Base-by-base conservation (phyloP, 30 jellyfish, hydroid and myxozoan genomes). In the Nemopilema nomurai region DNA sequence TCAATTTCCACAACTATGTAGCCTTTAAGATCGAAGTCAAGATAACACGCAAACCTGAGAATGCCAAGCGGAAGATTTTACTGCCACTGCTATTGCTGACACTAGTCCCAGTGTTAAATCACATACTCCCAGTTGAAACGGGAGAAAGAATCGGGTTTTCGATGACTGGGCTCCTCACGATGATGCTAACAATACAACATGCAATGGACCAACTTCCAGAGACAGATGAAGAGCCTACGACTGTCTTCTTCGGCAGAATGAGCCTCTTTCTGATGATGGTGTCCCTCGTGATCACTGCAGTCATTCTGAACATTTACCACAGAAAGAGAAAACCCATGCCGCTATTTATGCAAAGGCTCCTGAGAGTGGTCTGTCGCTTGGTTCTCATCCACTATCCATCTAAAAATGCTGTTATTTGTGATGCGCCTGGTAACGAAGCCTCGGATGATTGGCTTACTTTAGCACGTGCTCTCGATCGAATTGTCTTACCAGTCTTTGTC, bases 81-180 rank as follows among this genome's bases (percentile, higher is more conserved):
- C 1, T 33, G 19, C 87, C 87, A 19, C 18, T 77, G 25, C 8
- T 53, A 27, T 23, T 77, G 49, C 87, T 77, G 41, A 18, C 62
- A 17, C 16, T 66, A 0, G 24, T 77, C 1, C 63, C 78, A 7
- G 69, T 62, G 0, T 29, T 62, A 26, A 77, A 75, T 50, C 76
- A 77, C 28, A 9, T 77, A 63, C 50, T 77, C 22, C 87, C 87
- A 13, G 78, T 62, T 62, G 87, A 77, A 41, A 49, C 87, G 51
- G 87, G 87, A 49, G 87, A 77, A 31, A 74, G 87, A 4, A 41
- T 77, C 18, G 87, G 87, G 29, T 62, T 77, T 26, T 77, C 87
- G 7, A 77, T 77, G 87, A 77, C 87, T 16, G 52, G 77, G 17
- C 41, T 77, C 4, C 74, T 77, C n/a, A 77, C 87, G 16, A 77